A percentile compares a stretch with the other conserved stretches of the same genome.
These are phyloP conservation scores for Neosilurus mollespiculum DNA, from an alignment of 2,797 vertebrate genomes.

Conservation along the genomic window DNA sequence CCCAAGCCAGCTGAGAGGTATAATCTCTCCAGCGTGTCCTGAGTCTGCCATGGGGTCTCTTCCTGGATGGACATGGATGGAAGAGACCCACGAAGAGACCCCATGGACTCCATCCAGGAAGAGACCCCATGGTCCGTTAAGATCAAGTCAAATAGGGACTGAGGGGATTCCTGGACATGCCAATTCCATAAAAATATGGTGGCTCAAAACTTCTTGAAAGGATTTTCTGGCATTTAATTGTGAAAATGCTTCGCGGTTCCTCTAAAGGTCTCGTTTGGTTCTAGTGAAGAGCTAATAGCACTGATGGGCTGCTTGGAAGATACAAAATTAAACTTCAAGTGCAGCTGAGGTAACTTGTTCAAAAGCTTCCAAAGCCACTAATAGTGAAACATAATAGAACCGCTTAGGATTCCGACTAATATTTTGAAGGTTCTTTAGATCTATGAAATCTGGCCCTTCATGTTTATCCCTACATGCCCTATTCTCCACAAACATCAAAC, in stretches of 20 bases:
- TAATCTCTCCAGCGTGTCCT: no score
- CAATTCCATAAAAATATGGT: not conserved
- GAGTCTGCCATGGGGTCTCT: no score
- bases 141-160: not conserved
- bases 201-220: not conserved
- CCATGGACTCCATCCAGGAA: no score
- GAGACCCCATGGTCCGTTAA: not conserved
- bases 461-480: conserved; percentile 11
- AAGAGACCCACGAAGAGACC: no score
- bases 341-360: not conserved
- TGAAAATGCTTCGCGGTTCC: no score
- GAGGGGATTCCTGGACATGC: no score
- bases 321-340: not conserved
- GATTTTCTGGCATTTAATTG: not conserved
- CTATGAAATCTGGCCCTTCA: not conserved
- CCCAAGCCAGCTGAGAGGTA: no score
- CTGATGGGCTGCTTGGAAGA: not conserved
- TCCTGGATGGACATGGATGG: no score
- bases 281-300: not conserved
- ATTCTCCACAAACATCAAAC: conserved; percentile 16
- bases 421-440: not conserved
- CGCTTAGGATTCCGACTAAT: not conserved
- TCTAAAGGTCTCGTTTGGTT: not conserved
- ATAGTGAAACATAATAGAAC: not conserved
- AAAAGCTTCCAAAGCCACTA: not conserved